Evolutionary conservation across 1,140 invertebrate species (phyloP), one percentile per base, ranked within the genome.

Genomic region (Drosophila leontia): DNA sequence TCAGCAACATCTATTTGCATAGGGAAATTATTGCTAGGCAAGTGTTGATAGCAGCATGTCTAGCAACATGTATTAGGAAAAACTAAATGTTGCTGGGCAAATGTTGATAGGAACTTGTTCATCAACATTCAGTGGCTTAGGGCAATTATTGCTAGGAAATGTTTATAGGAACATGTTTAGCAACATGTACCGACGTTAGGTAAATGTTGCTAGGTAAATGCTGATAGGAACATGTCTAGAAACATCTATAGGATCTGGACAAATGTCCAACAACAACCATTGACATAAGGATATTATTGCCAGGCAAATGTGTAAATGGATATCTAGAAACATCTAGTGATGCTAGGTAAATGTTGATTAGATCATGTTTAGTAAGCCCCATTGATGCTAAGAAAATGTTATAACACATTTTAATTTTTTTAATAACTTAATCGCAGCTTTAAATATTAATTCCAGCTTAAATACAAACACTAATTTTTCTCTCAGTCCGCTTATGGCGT

Each of bases 401-500:
- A 5, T 19, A 7, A 7, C 12, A 12, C 1, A 29, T 29, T 29
- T 29, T 0, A 8, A 3, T 13, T 2, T 15, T 12, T 23, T 11
- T 15, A 39, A 9, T n/a, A 55, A 23, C 13, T 39, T 39, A 11
- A 39, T 55, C 0, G 1, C 9, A 23, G 1, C 34, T 39, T n/a
- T 1, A 23, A 55, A n/a, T 19, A 26, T 23, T n/a, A n/a, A 23
- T 7, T 55, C 13, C 19, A 23, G 12, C 9, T 37, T 11, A 23
- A 55, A 37, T 0, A 5, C 12, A 37, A 37, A 9, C 9, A 9
- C 9, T 7, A 3, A 15, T 39, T 29, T 67, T 67, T 70, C 67
- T 68, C 37, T 5, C 41, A 55, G 34, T 47, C 41, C 69, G 23
- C 55, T 8, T 32, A 44, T n/a, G 37, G 23, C 26, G 9, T 9